These are phyloP conservation scores for Hedychridium roseum DNA, from an alignment of 2,888 invertebrate genomes.

Conservation along the genomic window DNA sequence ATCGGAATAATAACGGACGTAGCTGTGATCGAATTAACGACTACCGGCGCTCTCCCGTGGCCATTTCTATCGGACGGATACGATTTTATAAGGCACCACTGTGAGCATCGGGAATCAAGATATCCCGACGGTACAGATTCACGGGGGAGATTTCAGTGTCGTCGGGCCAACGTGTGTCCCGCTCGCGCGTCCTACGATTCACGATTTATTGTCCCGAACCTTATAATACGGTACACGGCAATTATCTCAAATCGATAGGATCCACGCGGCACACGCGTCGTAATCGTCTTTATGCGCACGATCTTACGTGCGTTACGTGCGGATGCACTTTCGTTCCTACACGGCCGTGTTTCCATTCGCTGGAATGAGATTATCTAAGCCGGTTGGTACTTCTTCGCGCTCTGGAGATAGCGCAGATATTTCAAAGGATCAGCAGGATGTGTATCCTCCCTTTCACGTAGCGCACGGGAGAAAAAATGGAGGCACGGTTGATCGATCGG, in stretches of 20 bases:
- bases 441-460: constrained; percentile 14
- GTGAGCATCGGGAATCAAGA: neutral
- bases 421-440: constrained; percentile 25
- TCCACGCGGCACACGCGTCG: too few species aligned
- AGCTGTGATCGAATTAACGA: constrained; percentile 7
- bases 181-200: neutral
- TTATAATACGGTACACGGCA: constrained; percentile 32
- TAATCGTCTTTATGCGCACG: constrained; percentile 10
- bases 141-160: constrained; percentile 5
- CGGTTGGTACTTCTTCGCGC: neutral
- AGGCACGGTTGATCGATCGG: constrained; percentile 27
- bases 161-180: neutral
- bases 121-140: constrained; percentile 1
- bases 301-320: constrained; percentile 16
- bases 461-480: constrained; percentile 7
- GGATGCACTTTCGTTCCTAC: constrained; percentile 20
- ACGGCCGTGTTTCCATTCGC: constrained; percentile 30
- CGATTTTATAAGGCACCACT: neutral
- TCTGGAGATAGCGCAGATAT: constrained; percentile 26
- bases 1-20: constrained; percentile 9
- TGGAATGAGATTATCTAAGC: constrained; percentile 32
- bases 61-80: neutral
- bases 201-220: constrained; percentile 19
- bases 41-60: neutral
- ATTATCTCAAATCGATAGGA: constrained; percentile 31